Evolutionary conservation across 2,888 invertebrate species (phyloP), one percentile per base, ranked within the genome.

Genomic region (Nemotelus nigrinus): DNA sequence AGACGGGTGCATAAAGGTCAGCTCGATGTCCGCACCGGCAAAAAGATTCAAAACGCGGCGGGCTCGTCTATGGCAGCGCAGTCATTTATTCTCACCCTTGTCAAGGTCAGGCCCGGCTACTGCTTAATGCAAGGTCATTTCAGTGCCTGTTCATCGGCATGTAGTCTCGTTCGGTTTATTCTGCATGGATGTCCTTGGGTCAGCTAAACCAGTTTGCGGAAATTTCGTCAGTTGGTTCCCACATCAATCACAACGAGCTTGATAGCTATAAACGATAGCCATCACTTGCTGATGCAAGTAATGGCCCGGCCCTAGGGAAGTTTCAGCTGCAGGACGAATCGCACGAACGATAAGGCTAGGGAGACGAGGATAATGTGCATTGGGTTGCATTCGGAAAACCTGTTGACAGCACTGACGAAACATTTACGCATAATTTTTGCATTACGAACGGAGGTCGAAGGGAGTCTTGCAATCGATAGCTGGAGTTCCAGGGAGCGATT

Each of bases 371-470:
- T 25, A 70, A 70, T 70, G 74, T 74, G 74, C 48, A 74, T 60
- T 48, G 74, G 60, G 47, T 63, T 60, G 72, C 72, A 58, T 60
- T 10, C 74, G 41, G 48, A 74, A 25, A 41, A 74, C 74, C 74
- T 74, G 74, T 74, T 74, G 74, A 74, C 60, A 60, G 53, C 43
- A 39, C 6, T 64, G 64, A 53, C 41, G 39, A 48, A 55, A 47
- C n/a, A 25, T 60, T 45, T 48, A 74, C 74, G 74, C 74, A 74
- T 74, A 60, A 74, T 74, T 74, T 74, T 74, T 74, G 74, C 74
- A 63, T 58, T 60, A 45, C 58, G 58, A 72, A 72, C 25, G 25
- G 25, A 72, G 41, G 55, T 48, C 60, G 48, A 74, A 74, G 74
- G 74, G 74, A 63, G 60, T 48, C 60, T 43, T 70, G 70, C 39